phyloP scores from a whole-genome alignment of 2,888 invertebrate species.

The Thymelicus lineola region DNA sequence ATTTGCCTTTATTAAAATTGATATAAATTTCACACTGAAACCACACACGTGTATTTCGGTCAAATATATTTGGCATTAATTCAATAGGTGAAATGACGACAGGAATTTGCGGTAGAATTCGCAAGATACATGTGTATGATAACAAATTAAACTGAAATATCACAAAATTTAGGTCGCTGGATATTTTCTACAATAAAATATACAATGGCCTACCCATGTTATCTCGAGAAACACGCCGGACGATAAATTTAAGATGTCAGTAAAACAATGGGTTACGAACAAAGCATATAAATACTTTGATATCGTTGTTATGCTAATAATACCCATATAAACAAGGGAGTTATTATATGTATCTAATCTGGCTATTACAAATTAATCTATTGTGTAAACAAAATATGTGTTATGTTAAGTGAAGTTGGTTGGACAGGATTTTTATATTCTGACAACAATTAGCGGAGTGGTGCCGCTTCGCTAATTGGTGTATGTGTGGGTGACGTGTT shows the following conservation, averaged over 20 bases:
- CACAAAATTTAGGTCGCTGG: not conserved
- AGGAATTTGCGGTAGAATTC: too few relatives aligned
- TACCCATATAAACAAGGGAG: not conserved
- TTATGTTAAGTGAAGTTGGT: not conserved
- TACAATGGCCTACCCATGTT: not conserved
- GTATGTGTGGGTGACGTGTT: too few relatives aligned
- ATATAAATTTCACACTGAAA: too few relatives aligned
- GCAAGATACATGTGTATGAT: too few relatives aligned
- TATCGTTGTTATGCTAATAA: not conserved
- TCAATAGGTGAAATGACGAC: too few relatives aligned
- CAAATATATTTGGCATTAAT: too few relatives aligned
- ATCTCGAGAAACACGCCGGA: not conserved
- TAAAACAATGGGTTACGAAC: constrained; percentile 3
- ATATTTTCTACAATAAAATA: not conserved
- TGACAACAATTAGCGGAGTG: too few relatives aligned
- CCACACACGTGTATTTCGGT: too few relatives aligned
- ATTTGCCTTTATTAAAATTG: too few relatives aligned
- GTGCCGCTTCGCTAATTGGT: too few relatives aligned
- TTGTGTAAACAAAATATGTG: not conserved
- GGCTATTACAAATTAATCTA: not conserved
- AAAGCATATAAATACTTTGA: not conserved
- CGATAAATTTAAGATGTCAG: constrained; percentile 10
- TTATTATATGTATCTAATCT: not conserved
- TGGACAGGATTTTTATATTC: too few relatives aligned
- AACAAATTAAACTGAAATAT: not conserved